Conservation (phyloP, 2,888 invertebrate genomes). For the Calephelis perditalis region DNA sequence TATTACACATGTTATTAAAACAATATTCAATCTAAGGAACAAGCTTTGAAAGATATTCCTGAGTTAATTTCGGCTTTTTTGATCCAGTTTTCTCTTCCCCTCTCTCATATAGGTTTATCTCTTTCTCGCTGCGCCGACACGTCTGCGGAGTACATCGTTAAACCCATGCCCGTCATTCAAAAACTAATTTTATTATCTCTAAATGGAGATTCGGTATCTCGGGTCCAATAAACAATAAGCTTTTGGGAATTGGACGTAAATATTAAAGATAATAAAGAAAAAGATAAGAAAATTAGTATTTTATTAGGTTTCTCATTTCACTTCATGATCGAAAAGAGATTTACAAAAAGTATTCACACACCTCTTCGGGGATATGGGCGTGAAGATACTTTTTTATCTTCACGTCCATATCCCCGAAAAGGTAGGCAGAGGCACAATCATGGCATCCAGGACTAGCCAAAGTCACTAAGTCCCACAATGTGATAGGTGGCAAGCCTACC, state of each 20-base stretch:
- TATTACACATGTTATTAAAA: slow-evolving; percentile 38
- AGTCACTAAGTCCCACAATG: no score
- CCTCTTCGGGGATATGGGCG: no score
- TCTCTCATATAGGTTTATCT: slow-evolving; percentile 34
- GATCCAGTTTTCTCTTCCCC: slow-evolving; percentile 29
- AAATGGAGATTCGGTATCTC: slow-evolving; percentile 20
- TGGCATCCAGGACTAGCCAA: no score
- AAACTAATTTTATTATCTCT: slow-evolving; percentile 28
- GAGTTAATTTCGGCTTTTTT: slow-evolving; percentile 21
- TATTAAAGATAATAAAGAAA: slow-evolving; percentile 8
- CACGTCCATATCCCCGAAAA: no score
- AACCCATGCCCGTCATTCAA: slow-evolving; percentile 21
- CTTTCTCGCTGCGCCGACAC: slow-evolving; percentile 52
- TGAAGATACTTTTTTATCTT: no score
- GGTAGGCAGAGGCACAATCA: no score
- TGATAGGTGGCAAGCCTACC: no score
- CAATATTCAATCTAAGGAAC: slow-evolving; percentile 29
- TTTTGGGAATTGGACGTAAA: not conserved
- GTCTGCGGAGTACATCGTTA: slow-evolving; percentile 44
- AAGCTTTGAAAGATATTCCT: slow-evolving; percentile 9
- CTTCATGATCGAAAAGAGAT: no score
- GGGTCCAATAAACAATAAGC: slow-evolving; percentile 9
- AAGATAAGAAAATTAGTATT: not conserved
- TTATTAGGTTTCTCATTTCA: no score
- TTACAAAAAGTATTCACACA: no score